These are phyloP conservation scores for Petaurus breviceps DNA, from an alignment of 2,113 vertebrate genomes.

Conservation along the genomic window DNA sequence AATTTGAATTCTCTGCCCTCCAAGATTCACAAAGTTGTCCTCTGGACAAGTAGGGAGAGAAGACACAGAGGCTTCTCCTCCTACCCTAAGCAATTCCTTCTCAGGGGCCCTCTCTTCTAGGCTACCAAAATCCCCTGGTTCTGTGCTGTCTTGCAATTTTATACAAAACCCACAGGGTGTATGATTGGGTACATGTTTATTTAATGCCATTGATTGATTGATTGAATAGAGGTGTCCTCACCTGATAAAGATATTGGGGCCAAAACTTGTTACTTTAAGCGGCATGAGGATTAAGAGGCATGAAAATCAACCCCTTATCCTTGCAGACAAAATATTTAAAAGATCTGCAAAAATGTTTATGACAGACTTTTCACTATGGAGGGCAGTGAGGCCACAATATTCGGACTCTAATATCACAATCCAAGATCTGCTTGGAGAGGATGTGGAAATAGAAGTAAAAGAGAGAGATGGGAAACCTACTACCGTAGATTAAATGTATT, in stretches of 20 bases:
- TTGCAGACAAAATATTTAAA: not conserved
- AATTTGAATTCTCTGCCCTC: too few species aligned
- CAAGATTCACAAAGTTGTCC: too few species aligned
- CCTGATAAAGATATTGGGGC: not conserved
- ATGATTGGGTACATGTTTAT: not conserved
- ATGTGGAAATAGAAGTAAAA: not conserved
- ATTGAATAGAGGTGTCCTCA: not conserved
- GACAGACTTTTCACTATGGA: not conserved
- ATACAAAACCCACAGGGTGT: not conserved
- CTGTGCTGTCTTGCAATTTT: too few species aligned
- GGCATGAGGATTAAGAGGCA: not conserved
- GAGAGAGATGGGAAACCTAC: not conserved
- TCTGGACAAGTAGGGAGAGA: too few species aligned
- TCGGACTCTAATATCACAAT: not conserved
- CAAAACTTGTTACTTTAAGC: not conserved
- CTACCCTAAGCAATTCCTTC: too few species aligned
- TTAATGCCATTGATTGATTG: not conserved
- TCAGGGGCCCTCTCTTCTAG: too few species aligned
- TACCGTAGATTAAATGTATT: not conserved
- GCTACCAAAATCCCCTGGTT: too few species aligned
- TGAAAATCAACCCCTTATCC: not conserved
- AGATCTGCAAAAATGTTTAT: not conserved
- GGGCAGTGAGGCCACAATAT: not conserved
- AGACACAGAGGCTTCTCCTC: too few species aligned
- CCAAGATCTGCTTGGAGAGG: not conserved